These are phyloP conservation scores for Heliconius ismenius DNA, from an alignment of 2,888 invertebrate species.

Conservation along the genomic window DNA sequence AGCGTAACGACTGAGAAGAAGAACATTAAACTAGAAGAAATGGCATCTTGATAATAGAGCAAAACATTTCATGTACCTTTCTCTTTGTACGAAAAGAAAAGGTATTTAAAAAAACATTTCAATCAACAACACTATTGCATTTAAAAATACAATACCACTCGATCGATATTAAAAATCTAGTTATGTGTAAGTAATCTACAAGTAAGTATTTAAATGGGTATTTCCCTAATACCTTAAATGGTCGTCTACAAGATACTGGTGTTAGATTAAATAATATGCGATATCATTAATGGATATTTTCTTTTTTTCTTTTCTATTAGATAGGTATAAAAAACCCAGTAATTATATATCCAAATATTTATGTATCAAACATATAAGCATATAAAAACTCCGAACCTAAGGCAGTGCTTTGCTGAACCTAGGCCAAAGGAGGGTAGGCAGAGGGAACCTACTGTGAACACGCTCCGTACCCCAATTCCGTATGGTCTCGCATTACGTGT, in stretches of 20 bases:
- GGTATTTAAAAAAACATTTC: not conserved
- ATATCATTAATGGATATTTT: not conserved
- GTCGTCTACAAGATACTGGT: not conserved
- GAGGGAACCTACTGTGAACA: not conserved
- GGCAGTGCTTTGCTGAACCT: no score
- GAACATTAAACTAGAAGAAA: no score
- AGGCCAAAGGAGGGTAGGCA: not conserved
- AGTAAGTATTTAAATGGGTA: not conserved
- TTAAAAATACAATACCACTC: not conserved
- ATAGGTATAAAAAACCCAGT: no score
- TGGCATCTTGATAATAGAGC: not conserved
- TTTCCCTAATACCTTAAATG: not conserved
- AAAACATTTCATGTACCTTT: not conserved
- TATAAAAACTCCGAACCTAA: no score
- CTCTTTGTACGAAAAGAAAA: not conserved
- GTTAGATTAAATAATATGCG: not conserved
- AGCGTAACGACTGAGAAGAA: no score
- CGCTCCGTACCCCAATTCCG: no score
- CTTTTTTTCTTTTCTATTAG: not conserved
- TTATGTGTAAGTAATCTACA: no score
- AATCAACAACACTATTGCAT: not conserved
- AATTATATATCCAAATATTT: no score
- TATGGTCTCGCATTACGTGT: no score
- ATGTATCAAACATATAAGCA: no score
- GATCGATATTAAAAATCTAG: not conserved